Evolutionary conservation across 2,113 vertebrate genomes (phyloP).

Genomic region (Clarias macrocephalus): DNA sequence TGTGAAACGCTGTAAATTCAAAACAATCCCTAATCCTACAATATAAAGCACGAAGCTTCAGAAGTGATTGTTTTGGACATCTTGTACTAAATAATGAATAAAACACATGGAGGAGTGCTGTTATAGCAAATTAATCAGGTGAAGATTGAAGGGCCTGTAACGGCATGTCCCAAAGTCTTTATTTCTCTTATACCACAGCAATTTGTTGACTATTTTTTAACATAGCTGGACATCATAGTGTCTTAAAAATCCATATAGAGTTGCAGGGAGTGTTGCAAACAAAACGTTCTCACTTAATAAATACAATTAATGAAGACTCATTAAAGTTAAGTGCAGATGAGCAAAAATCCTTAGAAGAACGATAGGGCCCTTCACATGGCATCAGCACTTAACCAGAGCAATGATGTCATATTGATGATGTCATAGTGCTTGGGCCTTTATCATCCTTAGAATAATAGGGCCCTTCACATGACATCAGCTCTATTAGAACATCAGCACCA

Average conservation of each 20-base stretch:
- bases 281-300: too few relatives aligned
- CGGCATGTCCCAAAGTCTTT: not conserved
- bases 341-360: too few relatives aligned
- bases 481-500: too few relatives aligned
- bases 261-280: not conserved
- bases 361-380: too few relatives aligned
- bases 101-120: not conserved
- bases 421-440: too few relatives aligned
- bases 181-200: not conserved
- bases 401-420: too few relatives aligned
- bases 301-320: too few relatives aligned
- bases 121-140: not conserved
- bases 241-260: not conserved
- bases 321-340: too few relatives aligned
- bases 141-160: not conserved
- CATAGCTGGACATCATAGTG: not conserved
- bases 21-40: not conserved
- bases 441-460: too few relatives aligned
- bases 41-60: not conserved
- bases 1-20: not conserved
- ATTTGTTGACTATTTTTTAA: not conserved
- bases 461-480: too few relatives aligned
- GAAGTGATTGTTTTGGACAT: not conserved
- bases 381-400: too few relatives aligned
- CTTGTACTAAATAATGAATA: not conserved